These are phyloP conservation scores for Branchipolynoe longqiensis DNA, from an alignment of 2,888 invertebrate species.

Conservation along the genomic window DNA sequence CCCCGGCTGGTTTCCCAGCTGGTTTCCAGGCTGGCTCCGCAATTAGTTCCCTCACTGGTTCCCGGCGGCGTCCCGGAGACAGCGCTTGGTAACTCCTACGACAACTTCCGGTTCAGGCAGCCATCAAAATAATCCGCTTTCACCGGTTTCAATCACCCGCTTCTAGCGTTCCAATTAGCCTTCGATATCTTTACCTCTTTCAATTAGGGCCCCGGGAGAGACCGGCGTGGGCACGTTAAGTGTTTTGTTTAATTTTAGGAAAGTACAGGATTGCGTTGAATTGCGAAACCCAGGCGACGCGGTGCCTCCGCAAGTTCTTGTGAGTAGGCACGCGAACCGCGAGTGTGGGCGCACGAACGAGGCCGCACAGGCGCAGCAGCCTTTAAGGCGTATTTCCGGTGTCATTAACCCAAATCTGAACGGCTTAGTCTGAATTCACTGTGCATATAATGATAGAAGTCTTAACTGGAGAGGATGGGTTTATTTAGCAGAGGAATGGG, in stretches of 20 bases:
- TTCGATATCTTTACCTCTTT: conserved; percentile 2
- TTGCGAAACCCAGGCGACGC: too few species aligned
- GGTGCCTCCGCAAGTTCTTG: too few species aligned
- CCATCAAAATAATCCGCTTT: background rate
- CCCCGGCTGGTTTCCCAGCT: too few species aligned
- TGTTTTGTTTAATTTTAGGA: background rate
- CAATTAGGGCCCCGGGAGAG: conserved; percentile 29
- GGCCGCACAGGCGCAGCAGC: background rate
- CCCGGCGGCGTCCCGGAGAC: background rate
- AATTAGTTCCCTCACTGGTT: background rate
- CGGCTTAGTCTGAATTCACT: background rate
- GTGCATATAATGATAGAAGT: too few species aligned
- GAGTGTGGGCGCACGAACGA: background rate
- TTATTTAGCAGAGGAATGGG: too few species aligned
- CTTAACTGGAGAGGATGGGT: too few species aligned
- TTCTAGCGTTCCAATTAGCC: conserved; percentile 25
- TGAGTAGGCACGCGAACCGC: background rate
- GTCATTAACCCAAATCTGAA: conserved; percentile 29
- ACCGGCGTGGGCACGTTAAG: conserved; percentile 1
- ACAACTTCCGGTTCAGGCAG: background rate
- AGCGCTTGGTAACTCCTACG: background rate
- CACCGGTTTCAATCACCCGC: conserved; percentile 8
- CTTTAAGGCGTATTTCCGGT: background rate
- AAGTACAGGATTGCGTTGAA: too few species aligned
- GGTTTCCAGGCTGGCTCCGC: too few species aligned